Conservation (phyloP, 2,888 invertebrate genomes). For the Phyto melanocephala region DNA sequence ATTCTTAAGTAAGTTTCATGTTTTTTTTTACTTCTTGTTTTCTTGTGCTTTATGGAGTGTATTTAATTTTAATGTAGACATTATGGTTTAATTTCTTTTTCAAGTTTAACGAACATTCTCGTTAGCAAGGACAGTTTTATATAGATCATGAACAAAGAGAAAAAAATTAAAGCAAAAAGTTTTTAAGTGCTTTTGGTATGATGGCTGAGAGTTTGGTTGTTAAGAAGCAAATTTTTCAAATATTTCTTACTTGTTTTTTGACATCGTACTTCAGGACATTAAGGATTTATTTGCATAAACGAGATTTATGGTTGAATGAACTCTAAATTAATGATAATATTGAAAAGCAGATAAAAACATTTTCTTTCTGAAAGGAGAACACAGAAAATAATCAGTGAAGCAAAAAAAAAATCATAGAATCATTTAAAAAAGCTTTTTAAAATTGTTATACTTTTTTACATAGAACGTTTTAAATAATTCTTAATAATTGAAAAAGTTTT, state of each 20-base stretch:
- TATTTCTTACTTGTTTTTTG: not conserved
- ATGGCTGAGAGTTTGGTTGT: not conserved
- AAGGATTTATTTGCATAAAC: constrained; percentile 59
- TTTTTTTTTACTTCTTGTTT: not conserved
- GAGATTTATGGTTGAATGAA: constrained; percentile 54
- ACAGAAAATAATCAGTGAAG: too few relatives aligned
- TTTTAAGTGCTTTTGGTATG: not conserved
- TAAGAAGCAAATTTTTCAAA: not conserved
- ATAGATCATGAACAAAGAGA: not conserved
- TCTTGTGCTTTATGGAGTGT: constrained; percentile 7
- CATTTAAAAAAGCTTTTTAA: too few relatives aligned
- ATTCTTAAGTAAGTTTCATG: not conserved
- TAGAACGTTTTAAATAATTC: too few relatives aligned
- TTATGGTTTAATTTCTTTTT: constrained; percentile 46
- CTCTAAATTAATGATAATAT: constrained; percentile 58
- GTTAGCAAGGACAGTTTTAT: constrained; percentile 43
- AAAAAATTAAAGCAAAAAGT: not conserved
- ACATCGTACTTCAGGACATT: not conserved
- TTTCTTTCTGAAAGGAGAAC: too few relatives aligned
- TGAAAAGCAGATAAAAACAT: not conserved
- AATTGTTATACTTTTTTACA: too few relatives aligned
- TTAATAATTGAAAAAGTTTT: too few relatives aligned
- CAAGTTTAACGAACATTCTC: constrained; percentile 43
- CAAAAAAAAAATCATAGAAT: too few relatives aligned
- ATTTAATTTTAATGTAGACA: constrained; percentile 50